These are phyloP conservation scores for Malachius bipustulatus DNA, from an alignment of 2,888 invertebrate genomes.

Conservation along the genomic window DNA sequence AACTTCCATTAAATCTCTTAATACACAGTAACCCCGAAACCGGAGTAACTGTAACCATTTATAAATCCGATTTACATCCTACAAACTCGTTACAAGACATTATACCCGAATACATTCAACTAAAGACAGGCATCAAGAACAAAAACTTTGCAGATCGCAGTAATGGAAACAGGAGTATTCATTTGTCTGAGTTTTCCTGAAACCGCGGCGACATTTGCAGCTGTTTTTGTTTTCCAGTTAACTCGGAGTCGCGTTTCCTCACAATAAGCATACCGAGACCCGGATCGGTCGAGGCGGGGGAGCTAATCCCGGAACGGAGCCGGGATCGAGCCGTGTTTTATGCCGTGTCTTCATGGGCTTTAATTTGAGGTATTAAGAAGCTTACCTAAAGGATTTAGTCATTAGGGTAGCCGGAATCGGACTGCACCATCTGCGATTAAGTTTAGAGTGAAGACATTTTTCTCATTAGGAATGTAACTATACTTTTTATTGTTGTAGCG, in stretches of 20 bases:
- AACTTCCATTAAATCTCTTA: no score
- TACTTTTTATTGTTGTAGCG: no score
- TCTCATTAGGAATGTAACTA: no score
- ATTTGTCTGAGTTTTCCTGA: background rate
- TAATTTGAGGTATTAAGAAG: constrained; percentile 32
- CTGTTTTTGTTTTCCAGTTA: constrained; percentile 3
- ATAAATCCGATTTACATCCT: no score
- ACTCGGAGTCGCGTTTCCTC: background rate
- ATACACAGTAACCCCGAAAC: no score
- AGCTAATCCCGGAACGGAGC: constrained; percentile 27
- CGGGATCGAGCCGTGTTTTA: constrained; percentile 29
- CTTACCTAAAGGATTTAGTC: constrained; percentile 33
- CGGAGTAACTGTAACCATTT: no score
- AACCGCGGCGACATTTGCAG: constrained; percentile 2
- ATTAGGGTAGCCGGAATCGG: background rate
- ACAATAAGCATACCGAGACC: constrained; percentile 2
- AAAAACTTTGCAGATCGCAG: background rate
- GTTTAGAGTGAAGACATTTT: no score
- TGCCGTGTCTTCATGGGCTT: constrained; percentile 32
- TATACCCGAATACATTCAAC: background rate
- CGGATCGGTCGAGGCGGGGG: constrained; percentile 10
- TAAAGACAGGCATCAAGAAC: background rate
- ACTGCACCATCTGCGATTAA: no score
- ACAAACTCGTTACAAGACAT: background rate
- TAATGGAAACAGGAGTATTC: background rate